A percentile compares a stretch with the other conserved stretches of the same genome.
These are phyloP conservation scores for Formica exsecta DNA, from an alignment of 1,140 invertebrate species.

Conservation along the genomic window DNA sequence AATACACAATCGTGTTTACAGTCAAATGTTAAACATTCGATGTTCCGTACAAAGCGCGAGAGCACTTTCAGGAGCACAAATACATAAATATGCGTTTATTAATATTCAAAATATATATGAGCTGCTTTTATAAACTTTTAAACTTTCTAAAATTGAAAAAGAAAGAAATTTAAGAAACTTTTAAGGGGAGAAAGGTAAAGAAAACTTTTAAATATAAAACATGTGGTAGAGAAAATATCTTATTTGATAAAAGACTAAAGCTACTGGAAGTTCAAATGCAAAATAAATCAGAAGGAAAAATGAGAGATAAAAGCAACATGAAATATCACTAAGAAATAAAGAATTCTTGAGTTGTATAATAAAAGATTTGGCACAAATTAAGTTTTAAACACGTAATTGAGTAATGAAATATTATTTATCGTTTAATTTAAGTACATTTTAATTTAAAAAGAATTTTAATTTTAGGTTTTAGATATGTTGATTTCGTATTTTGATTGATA, in stretches of 20 bases:
- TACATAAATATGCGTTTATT: slow-evolving; percentile 9
- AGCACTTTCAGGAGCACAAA: neutral
- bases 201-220: neutral
- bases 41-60: neutral
- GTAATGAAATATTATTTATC: slow-evolving; percentile 14
- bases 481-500: neutral
- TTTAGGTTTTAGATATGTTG: neutral
- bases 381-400: slow-evolving; percentile 12
- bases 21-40: slow-evolving; percentile 25
- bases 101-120: neutral
- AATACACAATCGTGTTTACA: slow-evolving; percentile 27
- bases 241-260: neutral
- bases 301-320: slow-evolving; percentile 33
- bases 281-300: slow-evolving; percentile 26
- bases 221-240: neutral
- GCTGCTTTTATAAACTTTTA: neutral
- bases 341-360: slow-evolving; percentile 35
- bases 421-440: neutral
- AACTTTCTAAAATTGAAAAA: neutral
- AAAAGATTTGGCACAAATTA: slow-evolving; percentile 16
- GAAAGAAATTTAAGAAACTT: neutral
- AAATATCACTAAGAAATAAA: slow-evolving; percentile 12
- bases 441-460: slow-evolving; percentile 15
- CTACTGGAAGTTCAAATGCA: slow-evolving; percentile 16
- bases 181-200: neutral